These are phyloP conservation scores for Zootoca vivipara DNA, from an alignment of 2,113 vertebrate genomes.

Conservation along the genomic window DNA sequence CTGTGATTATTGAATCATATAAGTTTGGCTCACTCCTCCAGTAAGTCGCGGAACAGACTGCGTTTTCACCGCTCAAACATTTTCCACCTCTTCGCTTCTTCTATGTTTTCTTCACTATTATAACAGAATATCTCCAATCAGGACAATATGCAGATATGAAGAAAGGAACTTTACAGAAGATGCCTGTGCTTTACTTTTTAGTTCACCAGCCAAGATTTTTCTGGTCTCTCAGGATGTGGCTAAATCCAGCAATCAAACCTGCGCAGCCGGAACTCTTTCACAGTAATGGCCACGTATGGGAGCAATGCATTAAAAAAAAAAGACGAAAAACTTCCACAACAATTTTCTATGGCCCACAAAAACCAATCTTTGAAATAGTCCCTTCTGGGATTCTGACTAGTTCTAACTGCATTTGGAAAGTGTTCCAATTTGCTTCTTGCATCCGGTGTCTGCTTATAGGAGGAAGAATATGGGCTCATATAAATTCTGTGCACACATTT, in stretches of 20 bases:
- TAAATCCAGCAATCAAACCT: conserved; percentile 61
- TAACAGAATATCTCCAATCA: conserved; percentile 44
- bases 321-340: conserved; percentile 32
- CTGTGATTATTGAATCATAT: background rate
- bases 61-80: conserved; percentile 47
- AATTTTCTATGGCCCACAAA: conserved; percentile 50
- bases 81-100: conserved; percentile 20
- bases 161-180: conserved; percentile 58
- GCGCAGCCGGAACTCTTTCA: conserved; percentile 31
- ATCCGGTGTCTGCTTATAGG: conserved; percentile 62
- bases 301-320: conserved; percentile 41
- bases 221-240: conserved; percentile 55
- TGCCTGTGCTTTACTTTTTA: background rate
- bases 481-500: conserved; percentile 54
- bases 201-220: conserved; percentile 45
- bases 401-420: conserved; percentile 45
- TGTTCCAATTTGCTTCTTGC: conserved; percentile 45
- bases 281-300: conserved; percentile 36
- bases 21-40: conserved; percentile 5
- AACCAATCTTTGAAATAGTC: conserved; percentile 65
- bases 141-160: conserved; percentile 55
- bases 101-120: conserved; percentile 33
- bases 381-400: conserved; percentile 47
- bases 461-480: conserved; percentile 54
- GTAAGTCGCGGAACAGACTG: conserved; percentile 42